Evolutionary conservation across 2,797 vertebrate species (phyloP).

Genomic region (Etheostoma perlongum): DNA sequence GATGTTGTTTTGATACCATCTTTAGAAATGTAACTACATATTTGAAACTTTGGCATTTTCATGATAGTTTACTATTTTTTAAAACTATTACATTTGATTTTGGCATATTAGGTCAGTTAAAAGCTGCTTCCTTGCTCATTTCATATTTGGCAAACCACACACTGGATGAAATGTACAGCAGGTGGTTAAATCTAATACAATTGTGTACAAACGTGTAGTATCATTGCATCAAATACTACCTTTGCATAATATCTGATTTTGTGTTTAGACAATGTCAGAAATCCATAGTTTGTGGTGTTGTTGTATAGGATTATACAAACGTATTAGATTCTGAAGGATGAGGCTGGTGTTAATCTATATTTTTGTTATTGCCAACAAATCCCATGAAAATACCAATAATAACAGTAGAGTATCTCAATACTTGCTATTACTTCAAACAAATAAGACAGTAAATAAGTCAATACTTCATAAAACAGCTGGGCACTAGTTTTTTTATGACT

Average conservation of each 20-base stretch:
- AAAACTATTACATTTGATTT: conserved; percentile 3
- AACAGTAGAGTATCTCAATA: not conserved
- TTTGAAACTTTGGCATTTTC: conserved; percentile 1
- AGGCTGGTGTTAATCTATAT: not conserved
- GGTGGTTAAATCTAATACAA: not conserved
- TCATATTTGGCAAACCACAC: conserved; percentile 7
- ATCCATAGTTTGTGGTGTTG: not conserved
- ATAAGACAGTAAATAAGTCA: no score
- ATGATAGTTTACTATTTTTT: conserved; percentile 11
- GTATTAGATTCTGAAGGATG: not conserved
- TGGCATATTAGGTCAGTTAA: not conserved
- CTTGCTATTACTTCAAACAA: not conserved
- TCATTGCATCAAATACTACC: not conserved
- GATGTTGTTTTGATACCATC: conserved; percentile 17
- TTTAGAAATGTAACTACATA: not conserved
- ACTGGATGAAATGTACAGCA: not conserved
- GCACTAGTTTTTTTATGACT: not conserved
- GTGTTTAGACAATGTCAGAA: not conserved
- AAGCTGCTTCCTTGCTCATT: conserved; percentile 6
- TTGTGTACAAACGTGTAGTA: not conserved
- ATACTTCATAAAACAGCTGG: not conserved
- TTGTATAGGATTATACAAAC: not conserved
- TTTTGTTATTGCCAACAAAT: not conserved
- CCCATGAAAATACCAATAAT: not conserved
- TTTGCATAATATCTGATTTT: not conserved